Evolutionary conservation across 2,113 vertebrate genomes (phyloP).

Genomic region (Nannobrachium achirus): DNA sequence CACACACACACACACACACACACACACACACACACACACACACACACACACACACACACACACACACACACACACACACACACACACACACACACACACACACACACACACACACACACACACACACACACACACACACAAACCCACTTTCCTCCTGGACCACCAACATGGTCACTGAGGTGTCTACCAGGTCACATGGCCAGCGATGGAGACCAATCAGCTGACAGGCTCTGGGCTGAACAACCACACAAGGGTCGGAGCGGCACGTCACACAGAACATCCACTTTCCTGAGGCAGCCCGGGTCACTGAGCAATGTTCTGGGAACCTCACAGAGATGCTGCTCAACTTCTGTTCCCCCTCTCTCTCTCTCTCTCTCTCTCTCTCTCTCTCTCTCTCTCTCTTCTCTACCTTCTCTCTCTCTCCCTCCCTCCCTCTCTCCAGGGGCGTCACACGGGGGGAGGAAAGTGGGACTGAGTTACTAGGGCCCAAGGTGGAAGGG

Average conservation of each 20-base stretch:
- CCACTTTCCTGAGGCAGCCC: constrained; percentile 47
- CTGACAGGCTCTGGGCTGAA: constrained; percentile 56
- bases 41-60: too few species aligned
- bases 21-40: too few species aligned
- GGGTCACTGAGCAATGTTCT: constrained; percentile 77
- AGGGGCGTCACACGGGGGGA: too few species aligned
- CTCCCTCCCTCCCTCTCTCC: constrained; percentile 29
- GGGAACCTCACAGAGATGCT: constrained; percentile 71
- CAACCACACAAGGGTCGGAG: constrained; percentile 54
- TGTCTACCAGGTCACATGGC: constrained; percentile 64
- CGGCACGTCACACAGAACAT: constrained; percentile 58
- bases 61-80: too few species aligned
- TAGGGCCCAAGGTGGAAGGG: too few species aligned
- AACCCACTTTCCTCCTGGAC: constrained; percentile 41
- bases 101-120: neutral
- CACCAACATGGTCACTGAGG: constrained; percentile 61
- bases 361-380: neutral
- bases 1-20: too few species aligned
- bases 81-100: too few species aligned
- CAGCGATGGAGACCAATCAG: constrained; percentile 58
- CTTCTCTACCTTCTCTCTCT: constrained; percentile 53
- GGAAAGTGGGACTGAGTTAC: too few species aligned
- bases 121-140: constrained; percentile 9
- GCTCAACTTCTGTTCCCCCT: constrained; percentile 50
- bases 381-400: constrained; percentile 20